These are phyloP conservation scores for Campylomormyrus tamandua DNA, from an alignment of 2,113 vertebrate species.

Conservation along the genomic window DNA sequence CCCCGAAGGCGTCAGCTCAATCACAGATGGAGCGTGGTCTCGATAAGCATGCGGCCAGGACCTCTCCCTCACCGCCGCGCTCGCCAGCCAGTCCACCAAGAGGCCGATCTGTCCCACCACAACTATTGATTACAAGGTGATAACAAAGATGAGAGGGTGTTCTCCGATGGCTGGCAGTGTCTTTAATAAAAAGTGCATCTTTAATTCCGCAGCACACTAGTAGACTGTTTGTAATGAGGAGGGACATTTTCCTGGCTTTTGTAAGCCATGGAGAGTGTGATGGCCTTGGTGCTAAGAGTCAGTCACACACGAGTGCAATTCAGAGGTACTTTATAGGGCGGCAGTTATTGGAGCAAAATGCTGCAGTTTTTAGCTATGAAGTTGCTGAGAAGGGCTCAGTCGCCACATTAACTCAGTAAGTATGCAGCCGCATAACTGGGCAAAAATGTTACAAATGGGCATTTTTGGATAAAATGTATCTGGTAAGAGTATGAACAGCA, in stretches of 20 bases:
- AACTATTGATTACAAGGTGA: neutral
- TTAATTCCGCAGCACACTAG: neutral
- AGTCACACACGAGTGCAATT: neutral
- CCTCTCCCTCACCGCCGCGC: neutral
- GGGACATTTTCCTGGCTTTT: neutral
- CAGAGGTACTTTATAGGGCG: neutral
- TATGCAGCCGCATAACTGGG: neutral
- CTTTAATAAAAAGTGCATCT: neutral
- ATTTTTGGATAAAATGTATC: neutral
- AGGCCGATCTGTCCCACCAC: neutral
- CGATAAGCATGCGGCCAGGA: neutral
- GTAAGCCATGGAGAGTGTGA: neutral
- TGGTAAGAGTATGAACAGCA: neutral
- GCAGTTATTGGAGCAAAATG: neutral
- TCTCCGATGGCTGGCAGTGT: neutral
- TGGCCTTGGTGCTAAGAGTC: neutral
- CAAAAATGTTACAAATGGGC: neutral
- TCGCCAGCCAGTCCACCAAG: neutral
- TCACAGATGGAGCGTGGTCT: neutral
- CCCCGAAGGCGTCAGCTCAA: neutral
- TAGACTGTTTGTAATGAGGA: neutral
- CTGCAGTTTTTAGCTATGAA: neutral
- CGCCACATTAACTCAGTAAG: neutral
- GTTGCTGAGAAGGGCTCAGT: neutral
- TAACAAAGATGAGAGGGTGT: neutral